A percentile compares a stretch with the other conserved stretches of the same genome.
phyloP scores from a whole-genome alignment of 2,888 invertebrate genomes.

The Camptogramma bilineatum region DNA sequence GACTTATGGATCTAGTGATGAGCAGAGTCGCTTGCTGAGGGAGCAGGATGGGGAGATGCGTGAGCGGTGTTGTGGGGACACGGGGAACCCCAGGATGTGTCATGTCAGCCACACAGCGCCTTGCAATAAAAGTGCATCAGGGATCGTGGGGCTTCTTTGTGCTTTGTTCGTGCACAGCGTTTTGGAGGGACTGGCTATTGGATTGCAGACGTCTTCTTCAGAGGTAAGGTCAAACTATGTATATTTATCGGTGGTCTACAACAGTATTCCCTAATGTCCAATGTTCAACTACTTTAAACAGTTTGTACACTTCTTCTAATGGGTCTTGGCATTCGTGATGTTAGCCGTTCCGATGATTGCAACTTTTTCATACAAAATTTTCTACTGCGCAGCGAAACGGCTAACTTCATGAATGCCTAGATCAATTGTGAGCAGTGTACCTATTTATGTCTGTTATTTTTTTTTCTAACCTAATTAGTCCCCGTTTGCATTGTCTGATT shows the following conservation, averaged over 20 bases:
- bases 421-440: too few relatives aligned
- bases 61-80: conserved; percentile 65
- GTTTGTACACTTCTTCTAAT: too few relatives aligned
- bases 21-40: conserved; percentile 61
- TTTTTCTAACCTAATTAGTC: conserved; percentile 2
- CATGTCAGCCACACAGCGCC: conserved; percentile 89
- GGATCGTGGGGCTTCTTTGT: conserved; percentile 88
- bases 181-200: conserved; percentile 93
- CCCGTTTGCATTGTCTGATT: conserved; percentile 9
- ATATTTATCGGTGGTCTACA: too few relatives aligned
- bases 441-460: too few relatives aligned
- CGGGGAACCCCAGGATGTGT: conserved; percentile 81
- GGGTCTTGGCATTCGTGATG: too few relatives aligned
- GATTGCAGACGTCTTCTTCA: conserved; percentile 87
- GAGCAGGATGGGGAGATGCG: conserved; percentile 65
- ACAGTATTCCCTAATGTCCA: too few relatives aligned
- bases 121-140: conserved; percentile 86
- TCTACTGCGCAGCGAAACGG: too few relatives aligned
- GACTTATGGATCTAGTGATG: conserved; percentile 57
- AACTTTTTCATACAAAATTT: too few relatives aligned
- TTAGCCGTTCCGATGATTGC: too few relatives aligned
- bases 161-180: conserved; percentile 92
- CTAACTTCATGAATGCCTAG: too few relatives aligned
- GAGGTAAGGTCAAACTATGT: conserved; percentile 80
- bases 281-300: too few relatives aligned